Percentiles rank a stretch among this genome's conserved stretches.
phyloP scores from a whole-genome alignment of 2,888 invertebrate species.

The Habrosyne pyritoides region DNA sequence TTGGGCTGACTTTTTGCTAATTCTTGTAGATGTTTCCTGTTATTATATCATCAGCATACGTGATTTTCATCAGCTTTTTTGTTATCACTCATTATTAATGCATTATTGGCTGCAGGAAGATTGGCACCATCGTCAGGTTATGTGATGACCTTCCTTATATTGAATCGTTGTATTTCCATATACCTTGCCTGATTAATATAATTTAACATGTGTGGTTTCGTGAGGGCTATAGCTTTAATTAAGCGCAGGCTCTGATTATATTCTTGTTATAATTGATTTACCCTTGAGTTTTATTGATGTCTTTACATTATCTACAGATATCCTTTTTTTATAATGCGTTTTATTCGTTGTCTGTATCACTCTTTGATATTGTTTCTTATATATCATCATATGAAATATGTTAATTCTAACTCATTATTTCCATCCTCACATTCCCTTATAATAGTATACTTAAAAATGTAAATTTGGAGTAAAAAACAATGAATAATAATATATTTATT shows the following conservation, averaged over 20 bases:
- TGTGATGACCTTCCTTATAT: neutral
- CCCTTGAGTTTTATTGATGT: neutral
- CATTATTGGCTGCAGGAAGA: slow-evolving; percentile 8
- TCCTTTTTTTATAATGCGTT: neutral
- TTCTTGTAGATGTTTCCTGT: neutral
- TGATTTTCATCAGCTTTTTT: slow-evolving; percentile 8
- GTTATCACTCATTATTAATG: slow-evolving; percentile 13
- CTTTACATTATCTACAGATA: neutral
- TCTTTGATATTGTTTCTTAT: no score
- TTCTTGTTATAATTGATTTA: neutral
- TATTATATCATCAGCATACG: neutral
- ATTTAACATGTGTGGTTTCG: neutral
- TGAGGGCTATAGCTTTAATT: neutral
- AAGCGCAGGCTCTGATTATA: neutral
- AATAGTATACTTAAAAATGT: no score
- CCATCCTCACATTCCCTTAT: no score
- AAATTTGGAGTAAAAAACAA: no score
- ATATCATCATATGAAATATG: no score
- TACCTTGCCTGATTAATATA: neutral
- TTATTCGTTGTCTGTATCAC: neutral
- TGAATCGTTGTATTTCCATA: neutral
- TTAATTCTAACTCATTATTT: no score
- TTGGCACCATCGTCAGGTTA: neutral
- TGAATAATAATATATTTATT: no score
- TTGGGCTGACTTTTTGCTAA: neutral